Evolutionary conservation across 2,797 vertebrate species (phyloP), one percentile per base, ranked within the genome.

Genomic region (Iguana delicatissima): DNA sequence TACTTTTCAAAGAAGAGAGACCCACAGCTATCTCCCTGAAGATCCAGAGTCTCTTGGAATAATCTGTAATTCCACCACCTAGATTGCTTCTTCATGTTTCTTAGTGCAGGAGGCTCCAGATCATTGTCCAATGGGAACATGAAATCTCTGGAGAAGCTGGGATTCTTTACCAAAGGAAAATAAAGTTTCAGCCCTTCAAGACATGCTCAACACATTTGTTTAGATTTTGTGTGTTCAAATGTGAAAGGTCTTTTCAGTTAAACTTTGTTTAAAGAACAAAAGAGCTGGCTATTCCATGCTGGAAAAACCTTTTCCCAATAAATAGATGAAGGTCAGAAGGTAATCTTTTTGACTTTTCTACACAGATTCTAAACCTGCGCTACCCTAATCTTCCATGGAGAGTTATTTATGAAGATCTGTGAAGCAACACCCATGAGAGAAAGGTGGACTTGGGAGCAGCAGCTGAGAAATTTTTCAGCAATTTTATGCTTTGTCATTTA

Each of bases 181-280:
- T 24, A 69, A 69, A 13, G 3, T 42, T 46, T 55, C 74, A 72
- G n/a, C 22, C 14, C 50, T 76, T 77, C 8, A 50, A 69, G 29
- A 50, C 46, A 50, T 57, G 59, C 26, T 50, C 62, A 73, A 57
- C 62, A 87, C 29, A 29, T 62, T 38, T 62, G 14, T 6, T 86
- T 59, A 2, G 52, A 32, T 59, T 50, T 86, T 80, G 62, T 86
- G 22, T 86, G 89, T 90, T 35, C 35, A 91, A 88, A 91, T 46
- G 86, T 72, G 73, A 88, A 90, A 80, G 52, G 76, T 80, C 82
- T 85, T 81, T 88, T 80, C 76, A 42, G 82, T 85, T 85, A 82
- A 90, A 81, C 79, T 86, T 76, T 81, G 76, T 50, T 52, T 82
- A 52, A 29, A 86, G 74, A 67, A 50, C 6, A 10, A 80, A 85